A percentile compares a stretch with the other conserved stretches of the same genome.
Evolutionary conservation across 2,888 invertebrate genomes (phyloP).

Genomic region (Tetragnatha montana): DNA sequence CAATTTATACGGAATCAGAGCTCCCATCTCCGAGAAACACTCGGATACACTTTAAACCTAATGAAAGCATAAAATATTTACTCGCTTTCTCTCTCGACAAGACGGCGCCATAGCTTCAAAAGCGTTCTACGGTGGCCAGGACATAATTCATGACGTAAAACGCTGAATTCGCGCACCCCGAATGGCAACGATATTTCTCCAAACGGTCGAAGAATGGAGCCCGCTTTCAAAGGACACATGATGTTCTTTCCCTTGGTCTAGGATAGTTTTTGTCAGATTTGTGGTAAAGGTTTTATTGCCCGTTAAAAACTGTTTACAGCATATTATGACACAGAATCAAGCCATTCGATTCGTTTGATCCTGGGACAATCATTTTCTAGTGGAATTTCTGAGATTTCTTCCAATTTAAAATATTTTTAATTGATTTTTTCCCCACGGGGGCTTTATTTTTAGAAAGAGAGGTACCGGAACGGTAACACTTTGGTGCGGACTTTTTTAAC

Average conservation of each 20-base stretch:
- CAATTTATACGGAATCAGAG: neutral
- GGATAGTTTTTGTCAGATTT: neutral
- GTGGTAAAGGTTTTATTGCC: neutral
- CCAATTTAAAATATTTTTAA: no score
- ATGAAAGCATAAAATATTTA: constrained; percentile 63
- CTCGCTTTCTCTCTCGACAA: constrained; percentile 24
- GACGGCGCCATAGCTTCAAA: constrained; percentile 39
- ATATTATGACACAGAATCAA: no score
- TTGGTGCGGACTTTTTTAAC: no score
- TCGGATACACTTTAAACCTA: neutral
- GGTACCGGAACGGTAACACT: no score
- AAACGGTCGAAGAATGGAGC: neutral
- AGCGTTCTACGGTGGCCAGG: constrained; percentile 5
- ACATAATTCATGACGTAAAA: constrained; percentile 63
- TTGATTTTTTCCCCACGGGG: no score
- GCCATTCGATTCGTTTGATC: no score
- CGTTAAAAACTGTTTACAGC: no score
- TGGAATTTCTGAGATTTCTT: no score
- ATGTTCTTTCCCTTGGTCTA: neutral
- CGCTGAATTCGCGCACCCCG: constrained; percentile 57
- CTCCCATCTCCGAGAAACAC: neutral
- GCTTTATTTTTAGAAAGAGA: no score
- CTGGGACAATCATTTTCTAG: no score
- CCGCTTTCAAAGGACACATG: neutral
- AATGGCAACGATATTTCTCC: constrained; percentile 7